A percentile compares a stretch with the other conserved stretches of the same genome.
Conservation (phyloP, 2,113 vertebrate species). For the Bungarus multicinctus region DNA sequence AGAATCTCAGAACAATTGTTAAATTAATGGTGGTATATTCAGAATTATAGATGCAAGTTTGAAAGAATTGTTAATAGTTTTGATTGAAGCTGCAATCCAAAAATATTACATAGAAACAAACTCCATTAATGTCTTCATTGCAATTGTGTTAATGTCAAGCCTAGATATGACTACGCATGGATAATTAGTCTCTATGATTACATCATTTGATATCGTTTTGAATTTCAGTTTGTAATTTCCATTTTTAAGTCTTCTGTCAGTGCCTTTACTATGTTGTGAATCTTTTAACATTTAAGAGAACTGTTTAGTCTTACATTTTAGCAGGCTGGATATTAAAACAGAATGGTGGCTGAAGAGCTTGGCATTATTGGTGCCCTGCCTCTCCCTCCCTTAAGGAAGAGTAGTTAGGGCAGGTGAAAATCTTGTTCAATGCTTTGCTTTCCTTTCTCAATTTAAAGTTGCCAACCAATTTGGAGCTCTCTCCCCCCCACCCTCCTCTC, state of each 20-base stretch:
- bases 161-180: not conserved
- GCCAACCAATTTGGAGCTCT: not conserved
- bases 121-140: not conserved
- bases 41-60: too few species aligned
- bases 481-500: too few species aligned
- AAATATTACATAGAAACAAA: not conserved
- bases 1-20: not conserved
- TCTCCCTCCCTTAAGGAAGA: not conserved
- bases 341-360: not conserved
- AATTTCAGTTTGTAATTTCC: not conserved
- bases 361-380: not conserved
- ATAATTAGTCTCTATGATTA: not conserved
- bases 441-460: not conserved
- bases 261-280: not conserved
- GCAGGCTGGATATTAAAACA: not conserved
- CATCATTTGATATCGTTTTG: not conserved
- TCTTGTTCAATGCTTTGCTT: not conserved
- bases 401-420: not conserved
- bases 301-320: not conserved
- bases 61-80: not conserved
- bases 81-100: not conserved
- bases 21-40: not conserved
- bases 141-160: not conserved
- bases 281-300: not conserved
- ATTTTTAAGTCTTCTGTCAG: not conserved